Conservation (phyloP, 1,140 invertebrate genomes). For the Heliconius nattereri region DNA sequence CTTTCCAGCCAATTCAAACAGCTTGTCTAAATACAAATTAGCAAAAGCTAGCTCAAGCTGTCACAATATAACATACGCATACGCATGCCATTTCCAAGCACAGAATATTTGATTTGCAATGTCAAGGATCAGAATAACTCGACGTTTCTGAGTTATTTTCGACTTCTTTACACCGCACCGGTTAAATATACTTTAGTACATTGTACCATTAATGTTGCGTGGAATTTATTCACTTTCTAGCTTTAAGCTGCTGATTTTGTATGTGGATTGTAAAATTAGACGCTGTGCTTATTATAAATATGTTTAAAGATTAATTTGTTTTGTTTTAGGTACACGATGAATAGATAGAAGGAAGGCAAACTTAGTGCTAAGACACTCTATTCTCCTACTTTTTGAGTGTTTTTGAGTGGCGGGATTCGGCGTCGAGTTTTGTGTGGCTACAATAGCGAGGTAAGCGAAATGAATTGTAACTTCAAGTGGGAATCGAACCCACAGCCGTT, state of each 20-base stretch:
- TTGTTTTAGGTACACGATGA: no score
- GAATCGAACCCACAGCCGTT: no score
- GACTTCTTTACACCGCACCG: background rate
- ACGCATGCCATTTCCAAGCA: background rate
- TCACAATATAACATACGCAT: background rate
- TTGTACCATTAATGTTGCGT: constrained; percentile 4
- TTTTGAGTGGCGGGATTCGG: background rate
- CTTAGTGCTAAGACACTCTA: no score
- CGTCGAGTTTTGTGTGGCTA: background rate
- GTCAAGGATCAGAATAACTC: constrained; percentile 9
- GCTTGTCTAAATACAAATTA: background rate
- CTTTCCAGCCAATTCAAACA: background rate
- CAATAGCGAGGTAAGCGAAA: no score
- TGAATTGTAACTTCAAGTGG: no score
- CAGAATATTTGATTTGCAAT: background rate
- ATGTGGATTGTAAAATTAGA: background rate
- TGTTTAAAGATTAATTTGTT: background rate
- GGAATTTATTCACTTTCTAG: constrained; percentile 4
- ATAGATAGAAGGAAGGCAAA: no score
- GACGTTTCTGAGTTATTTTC: constrained; percentile 8
- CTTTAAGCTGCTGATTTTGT: background rate
- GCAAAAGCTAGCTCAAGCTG: background rate
- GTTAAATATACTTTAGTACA: constrained; percentile 11
- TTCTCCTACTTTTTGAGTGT: no score
- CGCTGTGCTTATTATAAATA: background rate